These are phyloP conservation scores for Vicugna pacos DNA, from an alignment of 2,113 vertebrate genomes.

Conservation along the genomic window DNA sequence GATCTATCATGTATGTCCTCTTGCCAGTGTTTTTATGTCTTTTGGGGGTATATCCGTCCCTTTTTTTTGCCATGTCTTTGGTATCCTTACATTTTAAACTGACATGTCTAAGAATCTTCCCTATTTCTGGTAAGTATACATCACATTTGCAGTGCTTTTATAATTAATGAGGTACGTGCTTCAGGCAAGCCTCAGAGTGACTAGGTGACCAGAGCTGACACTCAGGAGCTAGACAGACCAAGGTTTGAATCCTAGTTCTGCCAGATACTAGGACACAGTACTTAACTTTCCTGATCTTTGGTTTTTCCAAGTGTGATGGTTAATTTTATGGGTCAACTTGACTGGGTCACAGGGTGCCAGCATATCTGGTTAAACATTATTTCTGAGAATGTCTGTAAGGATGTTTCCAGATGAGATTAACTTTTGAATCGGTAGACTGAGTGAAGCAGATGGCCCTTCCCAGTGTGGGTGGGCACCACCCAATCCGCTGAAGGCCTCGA, in stretches of 20 bases:
- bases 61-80: neutral
- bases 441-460: neutral
- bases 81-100: neutral
- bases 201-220: neutral
- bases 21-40: neutral
- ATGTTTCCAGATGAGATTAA: neutral
- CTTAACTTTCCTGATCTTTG: neutral
- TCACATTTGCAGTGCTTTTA: neutral
- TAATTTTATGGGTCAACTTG: slow-evolving; percentile 21
- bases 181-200: neutral
- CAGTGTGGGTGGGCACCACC: neutral
- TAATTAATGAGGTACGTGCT: neutral
- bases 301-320: neutral
- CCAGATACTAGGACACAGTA: neutral
- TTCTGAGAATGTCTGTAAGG: neutral
- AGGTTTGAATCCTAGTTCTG: slow-evolving; percentile 1
- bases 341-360: neutral
- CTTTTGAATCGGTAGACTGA: neutral
- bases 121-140: neutral
- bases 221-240: neutral
- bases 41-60: neutral
- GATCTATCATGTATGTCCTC: neutral
- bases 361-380: slow-evolving; percentile 9
- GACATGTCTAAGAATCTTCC: neutral
- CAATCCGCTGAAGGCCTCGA: neutral